A percentile compares a stretch with the other conserved stretches of the same genome.
phyloP scores from a whole-genome alignment of 2,888 invertebrate species.

The Drosophila neoperkinsi region DNA sequence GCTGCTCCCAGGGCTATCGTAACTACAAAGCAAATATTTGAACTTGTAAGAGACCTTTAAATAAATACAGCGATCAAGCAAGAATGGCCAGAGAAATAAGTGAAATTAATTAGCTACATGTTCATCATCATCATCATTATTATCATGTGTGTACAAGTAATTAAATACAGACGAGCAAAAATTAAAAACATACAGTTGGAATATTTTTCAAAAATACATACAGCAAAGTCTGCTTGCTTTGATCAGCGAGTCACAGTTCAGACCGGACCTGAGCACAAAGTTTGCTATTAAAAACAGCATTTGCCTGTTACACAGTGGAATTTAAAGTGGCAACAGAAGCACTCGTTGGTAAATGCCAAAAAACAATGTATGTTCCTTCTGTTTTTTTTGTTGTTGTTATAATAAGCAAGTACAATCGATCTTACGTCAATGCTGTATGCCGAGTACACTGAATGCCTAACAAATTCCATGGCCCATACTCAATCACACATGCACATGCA shows the following conservation, averaged over 20 bases:
- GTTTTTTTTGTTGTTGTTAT: conserved; percentile 10
- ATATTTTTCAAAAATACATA: conserved; percentile 21
- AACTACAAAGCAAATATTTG: conserved; percentile 76
- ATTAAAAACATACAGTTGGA: conserved; percentile 65
- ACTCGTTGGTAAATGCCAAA: conserved; percentile 41
- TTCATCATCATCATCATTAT: conserved; percentile 34
- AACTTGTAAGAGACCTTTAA: conserved; percentile 70
- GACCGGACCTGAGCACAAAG: conserved; percentile 27
- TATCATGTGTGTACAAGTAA: conserved; percentile 57
- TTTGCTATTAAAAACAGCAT: conserved; percentile 50
- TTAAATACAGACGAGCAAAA: conserved; percentile 66
- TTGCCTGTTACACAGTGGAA: conserved; percentile 51
- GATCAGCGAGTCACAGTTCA: conserved; percentile 22
- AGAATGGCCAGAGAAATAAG: conserved; percentile 44
- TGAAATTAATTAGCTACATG: conserved; percentile 74
- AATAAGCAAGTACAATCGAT: conserved; percentile 56
- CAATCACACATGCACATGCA: conserved; percentile 36
- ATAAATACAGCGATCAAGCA: conserved; percentile 55
- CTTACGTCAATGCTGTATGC: conserved; percentile 62
- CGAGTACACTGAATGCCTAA: conserved; percentile 28
- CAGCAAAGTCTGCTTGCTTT: conserved; percentile 25
- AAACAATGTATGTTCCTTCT: conserved; percentile 20
- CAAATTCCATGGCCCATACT: conserved; percentile 41
- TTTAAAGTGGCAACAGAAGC: conserved; percentile 63
- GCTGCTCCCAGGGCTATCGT: conserved; percentile 39